Percentiles rank a stretch among this genome's conserved stretches.
Conservation (phyloP, 1,140 invertebrate species). For the Drosophila carrolli region DNA sequence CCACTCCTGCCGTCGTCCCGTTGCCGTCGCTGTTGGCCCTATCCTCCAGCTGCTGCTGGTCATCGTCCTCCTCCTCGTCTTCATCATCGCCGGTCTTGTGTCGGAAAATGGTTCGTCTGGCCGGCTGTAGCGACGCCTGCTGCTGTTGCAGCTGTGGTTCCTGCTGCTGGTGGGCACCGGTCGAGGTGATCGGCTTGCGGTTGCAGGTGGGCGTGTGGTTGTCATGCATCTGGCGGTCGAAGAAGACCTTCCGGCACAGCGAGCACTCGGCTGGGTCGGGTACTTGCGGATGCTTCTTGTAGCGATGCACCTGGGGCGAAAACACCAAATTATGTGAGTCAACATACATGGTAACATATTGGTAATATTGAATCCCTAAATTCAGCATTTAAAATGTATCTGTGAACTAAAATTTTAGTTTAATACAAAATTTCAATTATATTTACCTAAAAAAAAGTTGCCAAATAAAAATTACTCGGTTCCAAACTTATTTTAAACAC, state of each 20-base stretch:
- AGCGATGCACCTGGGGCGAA: slow-evolving; percentile 72
- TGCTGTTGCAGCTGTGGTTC: slow-evolving; percentile 19
- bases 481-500: too few relatives aligned
- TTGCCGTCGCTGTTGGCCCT: slow-evolving; percentile 1
- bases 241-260: slow-evolving; percentile 81
- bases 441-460: too few relatives aligned
- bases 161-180: slow-evolving; percentile 67
- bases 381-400: too few relatives aligned
- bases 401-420: too few relatives aligned
- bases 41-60: slow-evolving; percentile 38
- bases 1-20: slow-evolving; percentile 3
- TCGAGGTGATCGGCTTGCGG: slow-evolving; percentile 76
- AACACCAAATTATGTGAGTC: not conserved
- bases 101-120: slow-evolving; percentile 51
- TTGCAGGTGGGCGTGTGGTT: slow-evolving; percentile 82
- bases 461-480: too few relatives aligned
- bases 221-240: slow-evolving; percentile 81
- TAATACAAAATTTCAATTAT: too few relatives aligned
- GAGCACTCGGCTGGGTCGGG: slow-evolving; percentile 79
- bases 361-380: too few relatives aligned
- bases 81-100: slow-evolving; percentile 82
- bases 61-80: slow-evolving; percentile 70
- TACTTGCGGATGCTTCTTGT: slow-evolving; percentile 84
- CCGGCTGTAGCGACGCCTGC: slow-evolving; percentile 18
- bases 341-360: too few relatives aligned